phyloP scores from a whole-genome alignment of 2,113 vertebrate species.

The Apistogramma diplotaenia region DNA sequence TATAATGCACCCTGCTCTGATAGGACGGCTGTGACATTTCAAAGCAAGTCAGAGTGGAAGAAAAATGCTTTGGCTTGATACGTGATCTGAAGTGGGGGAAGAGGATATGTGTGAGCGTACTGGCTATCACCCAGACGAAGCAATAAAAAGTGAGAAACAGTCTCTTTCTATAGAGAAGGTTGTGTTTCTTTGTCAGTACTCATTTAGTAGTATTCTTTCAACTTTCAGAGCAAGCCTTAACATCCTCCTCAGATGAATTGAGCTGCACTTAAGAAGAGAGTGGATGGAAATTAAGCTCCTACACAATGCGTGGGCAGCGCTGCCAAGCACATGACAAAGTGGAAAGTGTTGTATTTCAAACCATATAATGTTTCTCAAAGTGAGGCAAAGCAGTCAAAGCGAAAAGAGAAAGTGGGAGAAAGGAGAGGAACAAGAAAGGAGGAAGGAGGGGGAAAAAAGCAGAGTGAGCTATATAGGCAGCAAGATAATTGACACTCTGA shows the following conservation, averaged over 20 bases:
- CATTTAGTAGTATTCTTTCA: constrained; percentile 65
- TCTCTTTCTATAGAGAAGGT: constrained; percentile 36
- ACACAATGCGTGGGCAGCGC: constrained; percentile 55
- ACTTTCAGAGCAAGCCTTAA: constrained; percentile 56
- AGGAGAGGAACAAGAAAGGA: constrained; percentile 5
- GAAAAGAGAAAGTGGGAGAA: constrained; percentile 26
- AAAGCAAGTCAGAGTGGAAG: constrained; percentile 25
- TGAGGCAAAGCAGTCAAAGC: constrained; percentile 38
- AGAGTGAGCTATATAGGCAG: constrained; percentile 24
- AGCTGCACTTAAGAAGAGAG: constrained; percentile 60
- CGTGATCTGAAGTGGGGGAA: constrained; percentile 46
- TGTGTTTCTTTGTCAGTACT: constrained; percentile 58
- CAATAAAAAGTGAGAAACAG: constrained; percentile 32
- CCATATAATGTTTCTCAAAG: constrained; percentile 65
- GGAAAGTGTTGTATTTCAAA: constrained; percentile 68
- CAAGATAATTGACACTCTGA: constrained; percentile 66
- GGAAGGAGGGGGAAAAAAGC: background rate
- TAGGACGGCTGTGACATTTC: constrained; percentile 32
- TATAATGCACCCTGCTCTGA: background rate
- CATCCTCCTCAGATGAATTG: constrained; percentile 68
- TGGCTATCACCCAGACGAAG: constrained; percentile 29
- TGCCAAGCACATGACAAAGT: constrained; percentile 62
- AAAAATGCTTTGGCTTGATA: constrained; percentile 39
- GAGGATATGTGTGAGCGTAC: background rate
- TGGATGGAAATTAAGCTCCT: constrained; percentile 67